Conservation (phyloP, 2,888 invertebrate genomes). For the Rhyacophila evoluta region DNA sequence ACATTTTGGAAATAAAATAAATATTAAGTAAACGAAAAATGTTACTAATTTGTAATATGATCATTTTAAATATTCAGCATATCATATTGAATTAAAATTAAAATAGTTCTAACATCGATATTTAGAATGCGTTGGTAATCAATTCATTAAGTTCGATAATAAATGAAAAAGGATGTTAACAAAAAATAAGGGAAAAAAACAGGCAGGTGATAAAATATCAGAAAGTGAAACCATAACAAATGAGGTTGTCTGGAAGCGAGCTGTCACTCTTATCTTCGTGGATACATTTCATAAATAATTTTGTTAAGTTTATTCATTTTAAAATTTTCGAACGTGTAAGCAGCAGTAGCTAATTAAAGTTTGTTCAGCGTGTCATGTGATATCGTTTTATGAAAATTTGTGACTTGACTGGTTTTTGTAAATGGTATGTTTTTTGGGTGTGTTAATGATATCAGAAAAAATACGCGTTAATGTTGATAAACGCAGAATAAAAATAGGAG, state of each 20-base stretch:
- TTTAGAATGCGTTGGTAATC: background rate
- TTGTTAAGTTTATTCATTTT: background rate
- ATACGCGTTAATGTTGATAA: no score
- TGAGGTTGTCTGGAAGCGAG: background rate
- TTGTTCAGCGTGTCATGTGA: background rate
- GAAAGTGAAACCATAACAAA: conserved; percentile 25
- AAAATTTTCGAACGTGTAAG: background rate
- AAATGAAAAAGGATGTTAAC: background rate
- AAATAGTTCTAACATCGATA: no score
- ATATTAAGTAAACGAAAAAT: background rate
- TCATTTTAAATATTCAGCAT: no score
- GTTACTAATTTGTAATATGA: no score
- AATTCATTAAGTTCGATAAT: background rate
- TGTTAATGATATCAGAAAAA: no score
- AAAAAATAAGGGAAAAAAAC: no score
- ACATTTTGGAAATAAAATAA: no score
- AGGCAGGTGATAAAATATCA: conserved; percentile 30
- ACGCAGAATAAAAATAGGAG: no score
- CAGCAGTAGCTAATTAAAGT: background rate
- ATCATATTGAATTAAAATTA: no score
- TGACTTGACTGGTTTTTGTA: no score
- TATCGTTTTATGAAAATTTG: background rate
- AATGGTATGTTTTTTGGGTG: no score
- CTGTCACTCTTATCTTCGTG: background rate
- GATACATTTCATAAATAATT: conserved; percentile 11